A percentile compares a stretch with the other conserved stretches of the same genome.
phyloP scores from a whole-genome alignment of 92 coral and sea anemone genomes.

The Porites lobata region DNA sequence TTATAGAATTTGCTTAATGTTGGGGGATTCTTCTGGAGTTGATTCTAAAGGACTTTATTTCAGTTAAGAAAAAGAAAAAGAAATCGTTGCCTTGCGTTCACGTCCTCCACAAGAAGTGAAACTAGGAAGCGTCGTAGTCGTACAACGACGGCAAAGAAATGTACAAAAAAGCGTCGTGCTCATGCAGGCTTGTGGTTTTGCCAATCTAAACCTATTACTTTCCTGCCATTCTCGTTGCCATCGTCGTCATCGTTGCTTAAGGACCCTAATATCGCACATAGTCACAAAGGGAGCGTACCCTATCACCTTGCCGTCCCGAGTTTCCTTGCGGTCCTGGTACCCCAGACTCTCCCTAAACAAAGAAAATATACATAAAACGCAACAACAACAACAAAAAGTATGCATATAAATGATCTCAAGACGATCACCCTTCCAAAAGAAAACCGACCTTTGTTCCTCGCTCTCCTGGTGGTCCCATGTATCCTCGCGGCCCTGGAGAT shows the following conservation, averaged over 20 bases:
- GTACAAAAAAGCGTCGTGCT: too few species aligned
- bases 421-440: neutral
- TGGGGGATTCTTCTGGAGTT: too few species aligned
- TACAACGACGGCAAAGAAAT: too few species aligned
- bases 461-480: conserved; percentile 31
- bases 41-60: too few species aligned
- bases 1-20: too few species aligned
- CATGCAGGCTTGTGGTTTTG: too few species aligned
- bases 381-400: neutral
- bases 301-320: conserved; percentile 45
- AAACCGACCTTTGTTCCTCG: conserved; percentile 20
- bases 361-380: neutral
- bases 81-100: too few species aligned
- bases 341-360: conserved; percentile 31
- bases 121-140: too few species aligned
- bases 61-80: too few species aligned
- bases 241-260: neutral
- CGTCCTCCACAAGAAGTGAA: too few species aligned
- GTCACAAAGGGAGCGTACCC: conserved; percentile 5
- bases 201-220: neutral
- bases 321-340: conserved; percentile 15
- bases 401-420: neutral
- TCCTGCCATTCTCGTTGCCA: neutral
- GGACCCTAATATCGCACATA: neutral
- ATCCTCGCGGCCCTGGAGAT: conserved; percentile 12